Evolutionary conservation across 1,140 invertebrate species (phyloP), one percentile per base, ranked within the genome.

Genomic region (Pseudomyrmex sp.): DNA sequence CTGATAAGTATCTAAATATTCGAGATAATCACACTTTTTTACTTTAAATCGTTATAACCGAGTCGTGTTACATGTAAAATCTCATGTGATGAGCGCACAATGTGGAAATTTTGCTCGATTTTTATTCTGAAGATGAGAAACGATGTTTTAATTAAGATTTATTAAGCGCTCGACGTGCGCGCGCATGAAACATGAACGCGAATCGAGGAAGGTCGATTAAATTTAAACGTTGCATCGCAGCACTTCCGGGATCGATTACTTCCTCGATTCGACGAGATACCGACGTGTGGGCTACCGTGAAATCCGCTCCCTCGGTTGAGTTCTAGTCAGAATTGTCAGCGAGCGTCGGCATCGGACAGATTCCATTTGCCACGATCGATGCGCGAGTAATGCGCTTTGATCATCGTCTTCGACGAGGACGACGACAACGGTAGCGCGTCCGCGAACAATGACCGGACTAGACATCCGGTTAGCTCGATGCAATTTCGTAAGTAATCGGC

Each of bases 301-400:
- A 80, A 80, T 80, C 44, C 66, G 76, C 66, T 80, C 72, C 8
- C 54, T 35, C 76, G 66, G 76, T 79, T 59, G 63, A 79, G 54
- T 70, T 80, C 76, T 80, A 54, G 66, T 80, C 23, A 12, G 23
- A 80, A 80, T 80, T 80, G 76, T 80, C 76, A 44, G 54, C 76
- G 54, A 70, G 20, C 76, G 44, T 79, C 65, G 56, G 54, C 54
- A 18, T 52, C 12, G 54, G 15, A 50, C 54, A 46, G 54, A 80
- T 80, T 80, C 54, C 76, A 80, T 80, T 72, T 52, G 54, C 68
- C 70, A 70, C 65, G 65, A 59, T 15, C 20, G 76, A 79, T 66
- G 76, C 76, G 65, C 76, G 66, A 80, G 66, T 79, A 79, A 79
- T 58, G 76, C 76, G 76, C 76, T 80, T 80, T 80, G 76, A 80